Evolutionary conservation across 1,140 invertebrate genomes (phyloP).

Genomic region (Mactra quadrangularis): DNA sequence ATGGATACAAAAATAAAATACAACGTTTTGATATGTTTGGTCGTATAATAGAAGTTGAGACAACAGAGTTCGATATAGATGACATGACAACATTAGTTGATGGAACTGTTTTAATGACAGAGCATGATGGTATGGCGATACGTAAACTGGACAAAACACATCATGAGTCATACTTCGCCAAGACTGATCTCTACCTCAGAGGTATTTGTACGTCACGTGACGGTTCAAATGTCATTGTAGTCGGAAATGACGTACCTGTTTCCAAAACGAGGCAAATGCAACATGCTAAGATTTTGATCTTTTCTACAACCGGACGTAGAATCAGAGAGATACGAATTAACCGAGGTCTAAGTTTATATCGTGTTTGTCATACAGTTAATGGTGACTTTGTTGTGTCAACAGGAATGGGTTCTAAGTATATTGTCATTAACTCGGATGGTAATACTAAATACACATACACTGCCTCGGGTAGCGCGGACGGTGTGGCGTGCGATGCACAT

Average conservation of each 20-base stretch:
- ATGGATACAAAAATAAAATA: constrained; percentile 52
- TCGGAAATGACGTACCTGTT: constrained; percentile 55
- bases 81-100: constrained; percentile 49
- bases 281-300: constrained; percentile 44
- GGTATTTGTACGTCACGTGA: constrained; percentile 44
- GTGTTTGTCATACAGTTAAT: constrained; percentile 50
- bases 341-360: constrained; percentile 27
- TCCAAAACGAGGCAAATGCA: constrained; percentile 46
- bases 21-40: constrained; percentile 49
- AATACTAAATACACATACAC: constrained; percentile 53
- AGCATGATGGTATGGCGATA: constrained; percentile 36
- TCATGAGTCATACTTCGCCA: constrained; percentile 53
- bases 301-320: constrained; percentile 32
- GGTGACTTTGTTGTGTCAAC: constrained; percentile 57
- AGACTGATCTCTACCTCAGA: constrained; percentile 49
- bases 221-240: constrained; percentile 48
- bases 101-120: constrained; percentile 46
- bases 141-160: constrained; percentile 25
- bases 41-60: constrained; percentile 27
- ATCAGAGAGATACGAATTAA: constrained; percentile 57
- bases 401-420: constrained; percentile 27
- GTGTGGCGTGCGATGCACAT: constrained; percentile 54
- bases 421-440: constrained; percentile 49
- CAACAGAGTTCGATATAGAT: constrained; percentile 56
- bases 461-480: constrained; percentile 50